A percentile compares a stretch with the other conserved stretches of the same genome.
phyloP scores from a whole-genome alignment of 1,140 invertebrate species.

The Platyura marginata region DNA sequence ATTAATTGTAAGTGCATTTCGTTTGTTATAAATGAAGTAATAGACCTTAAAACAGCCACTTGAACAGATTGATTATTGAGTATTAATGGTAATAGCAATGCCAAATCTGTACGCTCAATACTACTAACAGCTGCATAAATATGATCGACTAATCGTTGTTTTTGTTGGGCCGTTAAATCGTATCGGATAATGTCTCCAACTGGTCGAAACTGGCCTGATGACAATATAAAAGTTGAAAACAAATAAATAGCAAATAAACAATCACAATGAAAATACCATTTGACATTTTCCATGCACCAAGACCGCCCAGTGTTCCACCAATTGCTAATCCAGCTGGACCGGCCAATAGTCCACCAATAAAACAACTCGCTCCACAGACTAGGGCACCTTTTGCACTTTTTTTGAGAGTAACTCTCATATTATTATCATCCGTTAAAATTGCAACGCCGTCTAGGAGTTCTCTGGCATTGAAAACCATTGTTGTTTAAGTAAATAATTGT shows the following conservation, averaged over 20 bases:
- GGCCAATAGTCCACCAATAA: slow-evolving; percentile 7
- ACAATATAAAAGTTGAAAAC: neutral
- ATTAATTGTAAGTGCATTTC: slow-evolving; percentile 14
- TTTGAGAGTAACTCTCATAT: slow-evolving; percentile 17
- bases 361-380: slow-evolving; percentile 17
- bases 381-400: slow-evolving; percentile 18
- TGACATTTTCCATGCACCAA: slow-evolving; percentile 16
- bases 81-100: slow-evolving; percentile 15
- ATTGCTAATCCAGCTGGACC: slow-evolving; percentile 12
- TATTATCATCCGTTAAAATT: slow-evolving; percentile 13
- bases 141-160: slow-evolving; percentile 16
- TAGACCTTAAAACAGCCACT: slow-evolving; percentile 14
- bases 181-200: slow-evolving; percentile 18
- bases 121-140: slow-evolving; percentile 13
- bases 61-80: slow-evolving; percentile 14
- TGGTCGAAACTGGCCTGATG: slow-evolving; percentile 13
- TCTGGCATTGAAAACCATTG: slow-evolving; percentile 18
- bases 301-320: slow-evolving; percentile 17
- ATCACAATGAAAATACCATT: neutral
- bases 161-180: slow-evolving; percentile 15
- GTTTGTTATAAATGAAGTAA: slow-evolving; percentile 14
- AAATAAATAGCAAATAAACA: neutral
- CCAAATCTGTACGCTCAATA: slow-evolving; percentile 14
- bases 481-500: too few relatives aligned
- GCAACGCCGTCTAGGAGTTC: slow-evolving; percentile 19